Evolutionary conservation across 2,888 invertebrate genomes (phyloP).

Genomic region (Zootermopsis nevadensis): DNA sequence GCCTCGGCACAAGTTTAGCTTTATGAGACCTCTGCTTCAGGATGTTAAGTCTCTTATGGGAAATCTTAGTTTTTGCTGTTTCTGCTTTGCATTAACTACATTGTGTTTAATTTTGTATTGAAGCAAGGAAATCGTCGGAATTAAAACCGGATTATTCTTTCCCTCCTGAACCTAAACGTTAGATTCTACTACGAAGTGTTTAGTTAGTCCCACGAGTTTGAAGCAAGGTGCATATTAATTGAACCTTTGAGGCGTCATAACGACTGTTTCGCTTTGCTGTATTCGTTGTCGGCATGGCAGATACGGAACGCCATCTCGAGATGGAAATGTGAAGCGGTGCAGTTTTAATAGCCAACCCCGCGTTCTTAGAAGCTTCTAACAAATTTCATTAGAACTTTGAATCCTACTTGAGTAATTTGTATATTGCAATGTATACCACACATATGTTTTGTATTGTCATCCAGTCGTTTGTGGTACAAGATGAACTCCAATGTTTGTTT

Average conservation of each 20-base stretch:
- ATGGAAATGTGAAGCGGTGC: background rate
- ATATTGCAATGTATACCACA: too few species aligned
- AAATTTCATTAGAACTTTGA: too few species aligned
- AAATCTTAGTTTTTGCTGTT: background rate
- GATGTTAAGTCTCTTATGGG: conserved; percentile 5
- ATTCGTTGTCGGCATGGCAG: background rate
- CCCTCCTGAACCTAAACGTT: background rate
- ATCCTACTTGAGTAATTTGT: too few species aligned
- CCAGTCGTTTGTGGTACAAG: too few species aligned
- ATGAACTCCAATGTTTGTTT: too few species aligned
- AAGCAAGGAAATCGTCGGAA: background rate
- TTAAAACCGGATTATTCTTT: background rate
- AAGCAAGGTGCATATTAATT: background rate
- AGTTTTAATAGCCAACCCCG: background rate
- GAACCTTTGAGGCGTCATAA: background rate
- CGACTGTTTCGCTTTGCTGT: background rate
- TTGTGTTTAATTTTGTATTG: background rate
- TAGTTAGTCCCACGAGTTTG: background rate
- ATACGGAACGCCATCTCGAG: background rate
- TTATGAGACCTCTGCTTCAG: background rate
- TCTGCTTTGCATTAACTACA: background rate
- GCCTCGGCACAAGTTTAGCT: background rate
- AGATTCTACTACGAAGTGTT: background rate
- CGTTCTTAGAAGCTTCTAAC: too few species aligned
- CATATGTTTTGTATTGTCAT: too few species aligned